Evolutionary conservation across 2,113 vertebrate species (phyloP), one percentile per base, ranked within the genome.

Genomic region (Axis porcinus): DNA sequence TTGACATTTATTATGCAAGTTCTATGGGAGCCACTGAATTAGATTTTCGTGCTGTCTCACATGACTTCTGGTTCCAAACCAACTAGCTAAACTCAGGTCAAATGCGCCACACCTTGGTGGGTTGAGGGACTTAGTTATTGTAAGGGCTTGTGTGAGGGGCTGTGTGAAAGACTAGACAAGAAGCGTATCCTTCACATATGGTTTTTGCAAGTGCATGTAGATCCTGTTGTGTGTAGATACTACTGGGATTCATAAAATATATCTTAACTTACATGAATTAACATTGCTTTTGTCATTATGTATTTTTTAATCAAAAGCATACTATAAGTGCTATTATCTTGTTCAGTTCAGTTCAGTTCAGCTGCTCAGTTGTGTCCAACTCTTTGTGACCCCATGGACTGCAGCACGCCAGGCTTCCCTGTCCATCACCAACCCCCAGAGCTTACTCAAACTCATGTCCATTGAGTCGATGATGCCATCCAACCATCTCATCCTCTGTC

Each of bases 191-290:
- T 92, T 94, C 50, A 95, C 33, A 60, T 57, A 30, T 50, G 27
- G 58, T 92, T 97, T 92, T 97, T 96, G 64, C 82, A 93, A 88
- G 91, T 94, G 27, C 28, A 25, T 50, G 16, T 83, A 84, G 50
- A 52, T 58, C 2, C n/a, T 95, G 67, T 83, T 60, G 19, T 64
- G 5, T 93, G n/a, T 91, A 50, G 43, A 70, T 95, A 67, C 7
- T 45, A 52, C 17, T 67, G n/a, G 17, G 15, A 84, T 91, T 95
- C 62, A 87, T 50, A 92, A 97, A 81, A 27, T n/a, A 36, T 33
- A 90, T 70, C 17, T 95, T 78, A 84, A 93, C 74, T 93, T 96
- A 40, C 67, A 95, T 84, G 91, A 93, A 95, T 86, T 79, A 83
- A 17, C 27, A 64, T 67, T 87, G 14, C 19, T 78, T 91, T 96